phyloP scores from a whole-genome alignment of 1,140 invertebrate genomes.

The Holcopasites calliopsidis region DNA sequence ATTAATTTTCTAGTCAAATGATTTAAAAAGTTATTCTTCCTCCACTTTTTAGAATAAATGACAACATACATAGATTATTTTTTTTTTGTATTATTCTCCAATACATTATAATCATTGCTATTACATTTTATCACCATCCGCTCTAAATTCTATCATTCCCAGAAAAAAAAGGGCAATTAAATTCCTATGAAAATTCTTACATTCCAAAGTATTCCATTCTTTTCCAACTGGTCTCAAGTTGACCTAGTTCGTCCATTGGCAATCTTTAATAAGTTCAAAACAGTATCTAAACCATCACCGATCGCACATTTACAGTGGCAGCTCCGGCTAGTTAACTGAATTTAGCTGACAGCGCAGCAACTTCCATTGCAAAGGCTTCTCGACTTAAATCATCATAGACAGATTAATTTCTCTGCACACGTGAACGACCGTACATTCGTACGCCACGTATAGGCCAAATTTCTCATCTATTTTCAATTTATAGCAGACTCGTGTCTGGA shows the following conservation, averaged over 20 bases:
- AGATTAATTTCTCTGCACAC: background rate
- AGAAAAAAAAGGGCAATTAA: too few species aligned
- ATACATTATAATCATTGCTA: too few species aligned
- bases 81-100: too few species aligned
- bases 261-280: background rate
- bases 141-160: too few species aligned
- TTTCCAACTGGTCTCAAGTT: too few species aligned
- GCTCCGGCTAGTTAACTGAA: constrained; percentile 13
- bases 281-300: background rate
- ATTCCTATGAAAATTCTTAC: too few species aligned
- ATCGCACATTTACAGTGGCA: background rate
- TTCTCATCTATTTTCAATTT: constrained; percentile 20
- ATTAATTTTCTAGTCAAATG: too few species aligned
- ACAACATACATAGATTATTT: too few species aligned
- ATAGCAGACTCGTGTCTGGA: background rate
- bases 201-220: too few species aligned
- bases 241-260: background rate
- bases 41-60: too few species aligned
- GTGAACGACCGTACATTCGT: background rate
- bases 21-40: too few species aligned
- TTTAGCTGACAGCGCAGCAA: constrained; percentile 12
- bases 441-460: background rate
- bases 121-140: too few species aligned
- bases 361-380: background rate
- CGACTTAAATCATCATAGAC: background rate